Evolutionary conservation across 2,797 vertebrate species (phyloP).

Genomic region (Acridotheres tristis): DNA sequence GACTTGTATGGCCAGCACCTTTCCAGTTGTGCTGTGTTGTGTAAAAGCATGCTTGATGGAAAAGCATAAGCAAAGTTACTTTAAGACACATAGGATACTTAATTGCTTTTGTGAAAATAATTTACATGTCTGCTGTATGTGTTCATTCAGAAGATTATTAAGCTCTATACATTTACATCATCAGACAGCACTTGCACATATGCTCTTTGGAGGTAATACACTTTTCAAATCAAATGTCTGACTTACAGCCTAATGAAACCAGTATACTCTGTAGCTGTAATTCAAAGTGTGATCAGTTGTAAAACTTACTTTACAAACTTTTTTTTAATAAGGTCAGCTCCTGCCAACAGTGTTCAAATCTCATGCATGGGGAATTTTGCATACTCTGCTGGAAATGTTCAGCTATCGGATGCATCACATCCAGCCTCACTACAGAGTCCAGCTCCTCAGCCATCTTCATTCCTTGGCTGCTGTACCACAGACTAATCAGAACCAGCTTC

Average conservation of each 20-base stretch:
- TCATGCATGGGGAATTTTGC: slow-evolving; percentile 96
- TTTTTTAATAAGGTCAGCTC: slow-evolving; percentile 85
- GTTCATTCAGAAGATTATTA: neutral
- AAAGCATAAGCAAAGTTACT: neutral
- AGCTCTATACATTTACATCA: neutral
- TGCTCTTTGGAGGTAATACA: neutral
- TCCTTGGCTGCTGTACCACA: slow-evolving; percentile 94
- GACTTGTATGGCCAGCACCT: neutral
- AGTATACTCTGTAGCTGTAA: neutral
- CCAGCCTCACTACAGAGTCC: slow-evolving; percentile 96
- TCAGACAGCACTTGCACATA: neutral
- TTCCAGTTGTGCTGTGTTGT: neutral
- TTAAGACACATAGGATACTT: neutral
- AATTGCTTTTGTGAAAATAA: neutral
- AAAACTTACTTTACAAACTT: neutral
- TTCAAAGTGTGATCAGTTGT: neutral
- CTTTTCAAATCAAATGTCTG: neutral
- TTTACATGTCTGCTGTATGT: neutral
- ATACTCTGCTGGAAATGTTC: slow-evolving; percentile 98
- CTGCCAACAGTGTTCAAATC: slow-evolving; percentile 97
- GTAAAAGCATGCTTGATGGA: neutral
- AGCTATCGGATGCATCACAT: slow-evolving; percentile 99
- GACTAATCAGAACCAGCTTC: slow-evolving; percentile 98
- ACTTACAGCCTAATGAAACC: neutral
- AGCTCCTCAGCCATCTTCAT: slow-evolving; percentile 96